Percentiles rank a stretch among this genome's conserved stretches.
Conservation (phyloP, 1,140 invertebrate genomes). For the Tetragonula clypearis region DNA sequence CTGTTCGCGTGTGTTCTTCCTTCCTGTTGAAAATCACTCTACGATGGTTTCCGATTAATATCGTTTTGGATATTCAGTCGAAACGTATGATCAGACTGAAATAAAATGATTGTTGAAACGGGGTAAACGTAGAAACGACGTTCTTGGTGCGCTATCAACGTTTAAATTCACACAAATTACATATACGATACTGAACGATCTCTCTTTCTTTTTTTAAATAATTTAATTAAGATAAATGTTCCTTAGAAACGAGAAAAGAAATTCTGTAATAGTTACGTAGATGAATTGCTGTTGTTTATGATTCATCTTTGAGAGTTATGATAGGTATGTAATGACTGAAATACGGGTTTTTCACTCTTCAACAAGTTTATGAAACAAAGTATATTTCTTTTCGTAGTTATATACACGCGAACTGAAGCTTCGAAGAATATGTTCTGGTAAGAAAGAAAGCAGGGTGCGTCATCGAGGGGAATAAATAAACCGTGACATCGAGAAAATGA, state of each 20-base stretch:
- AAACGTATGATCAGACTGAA: no score
- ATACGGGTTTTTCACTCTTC: no score
- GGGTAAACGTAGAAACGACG: conserved; percentile 58
- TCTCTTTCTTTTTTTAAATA: no score
- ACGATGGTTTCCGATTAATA: neutral
- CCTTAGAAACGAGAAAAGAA: no score
- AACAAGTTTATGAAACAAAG: neutral
- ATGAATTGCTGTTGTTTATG: neutral
- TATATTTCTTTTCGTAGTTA: neutral
- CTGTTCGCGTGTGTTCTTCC: neutral
- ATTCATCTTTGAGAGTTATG: neutral
- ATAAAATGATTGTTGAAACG: no score
- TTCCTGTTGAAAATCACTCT: neutral
- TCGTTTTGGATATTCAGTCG: neutral
- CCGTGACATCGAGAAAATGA: conserved; percentile 68
- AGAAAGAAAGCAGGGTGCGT: conserved; percentile 45
- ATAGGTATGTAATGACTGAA: neutral
- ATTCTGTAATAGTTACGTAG: no score
- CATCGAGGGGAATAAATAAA: conserved; percentile 60
- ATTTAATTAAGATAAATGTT: neutral
- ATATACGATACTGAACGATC: neutral
- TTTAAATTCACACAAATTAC: conserved; percentile 50
- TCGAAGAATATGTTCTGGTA: neutral
- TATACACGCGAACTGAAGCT: neutral
- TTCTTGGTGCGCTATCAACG: conserved; percentile 21